Base-by-base conservation (phyloP, 2,888 invertebrate genomes). In the Drosophila helvetica region DNA sequence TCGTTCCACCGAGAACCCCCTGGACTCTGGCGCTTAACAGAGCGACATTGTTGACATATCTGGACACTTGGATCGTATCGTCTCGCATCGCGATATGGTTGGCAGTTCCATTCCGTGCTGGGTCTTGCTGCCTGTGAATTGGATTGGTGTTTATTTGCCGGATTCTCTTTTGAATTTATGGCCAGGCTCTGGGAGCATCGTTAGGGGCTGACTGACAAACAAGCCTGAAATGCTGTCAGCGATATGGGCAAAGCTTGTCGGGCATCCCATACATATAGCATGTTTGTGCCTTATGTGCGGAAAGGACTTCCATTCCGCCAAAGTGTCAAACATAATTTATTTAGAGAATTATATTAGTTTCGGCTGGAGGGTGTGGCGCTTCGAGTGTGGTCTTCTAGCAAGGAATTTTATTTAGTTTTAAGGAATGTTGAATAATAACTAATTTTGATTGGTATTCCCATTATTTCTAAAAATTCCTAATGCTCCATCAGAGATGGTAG, bases 21-120 rank as follows among this genome's bases (percentile, higher is more conserved):
- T 42, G 62, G 15, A 56, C 52, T 51, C 63, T 46, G 79, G 78
- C 81, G 76, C 73, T 80, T 72, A 60, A 80, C 66, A 60, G 68
- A 60, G 68, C 82, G 79, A 75, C 81, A 80, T 79, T 80, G 85
- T 79, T 80, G 80, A 80, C 65, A 67, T 77, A 80, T 80, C 80
- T 80, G 82, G 82, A 80, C 80, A 79, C 77, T 70, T 79, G 73
- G 60, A 84, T 84, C 82, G 66, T 46, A 9, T 38, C 15, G 58
- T 59, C 33, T 38, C 18, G 58, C 30, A 22, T 17, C 58, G 61
- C 77, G 66, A 78, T 73, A 51, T 60, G 75, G 79, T 65, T 66
- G 53, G 64, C 78, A 65, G 63, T 56, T 62, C 46, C 57, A 65
- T 81, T 67, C 53, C 9, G n/a, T 22, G 17, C 18, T 42, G 17